Base-by-base conservation (phyloP, 2,113 vertebrate species). In the Otus sunia region DNA sequence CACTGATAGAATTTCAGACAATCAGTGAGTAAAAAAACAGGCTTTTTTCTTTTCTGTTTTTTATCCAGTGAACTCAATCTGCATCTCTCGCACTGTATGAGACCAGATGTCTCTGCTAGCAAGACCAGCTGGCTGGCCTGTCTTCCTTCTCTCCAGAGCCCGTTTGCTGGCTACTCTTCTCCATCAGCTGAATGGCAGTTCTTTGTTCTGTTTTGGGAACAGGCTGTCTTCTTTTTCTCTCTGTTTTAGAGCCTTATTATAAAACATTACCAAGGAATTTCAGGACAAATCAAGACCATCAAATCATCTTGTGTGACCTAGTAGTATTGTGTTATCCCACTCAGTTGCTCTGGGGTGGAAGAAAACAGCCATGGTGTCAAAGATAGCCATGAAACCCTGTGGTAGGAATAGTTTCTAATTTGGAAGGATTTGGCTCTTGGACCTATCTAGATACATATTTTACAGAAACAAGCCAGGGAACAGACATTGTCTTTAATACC, bases 61-160 rank as follows among this genome's bases (percentile, higher is more conserved):
- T 25, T 45, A 59, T 81, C 47, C n/a, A 36, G 22, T 75, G 68
- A 94, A 81, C 64, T 77, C 64, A 71, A 13, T 74, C 88, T 78
- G 60, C 16, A 21, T 64, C 88, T 94, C 79, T 94, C 6, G 0
- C 3, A 0, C 39, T 45, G 34, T 68, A 64, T 0, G 1, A 82
- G 89, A 95, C 91, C 96, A 97, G 91, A 94, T 94, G 92, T 87
- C 92, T 94, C 60, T 55, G 60, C 86, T 74, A 91, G 56, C 86
- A 78, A 56, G 94, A 95, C 94, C 95, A 96, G 80, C 88, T 96
- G 96, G 76, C 58, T 96, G 86, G 60, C 62, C 77, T 86, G 66
- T 78, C 58, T 75, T 82, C 43, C 64, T 72, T 39, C 80, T 78
- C 95, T 94, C 92, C 87, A 78, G 86, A 95, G 94, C 50, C 74